Evolutionary conservation across 2,797 vertebrate genomes (phyloP).

Genomic region (Myioborus miniatus): DNA sequence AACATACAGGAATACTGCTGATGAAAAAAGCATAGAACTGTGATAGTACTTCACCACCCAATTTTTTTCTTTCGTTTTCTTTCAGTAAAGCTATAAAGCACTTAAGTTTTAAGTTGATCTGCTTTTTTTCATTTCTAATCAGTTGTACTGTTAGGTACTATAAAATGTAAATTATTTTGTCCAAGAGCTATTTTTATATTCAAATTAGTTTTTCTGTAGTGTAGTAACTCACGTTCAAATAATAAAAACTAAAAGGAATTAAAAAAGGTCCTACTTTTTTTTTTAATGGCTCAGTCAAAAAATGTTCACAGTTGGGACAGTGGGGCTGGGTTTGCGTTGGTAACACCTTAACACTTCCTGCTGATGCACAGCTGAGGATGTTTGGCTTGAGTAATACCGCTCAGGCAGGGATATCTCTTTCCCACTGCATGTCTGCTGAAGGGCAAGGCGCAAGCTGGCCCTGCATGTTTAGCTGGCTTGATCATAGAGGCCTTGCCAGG

Average conservation of each 20-base stretch:
- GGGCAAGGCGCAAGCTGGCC: neutral
- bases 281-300: neutral
- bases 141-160: neutral
- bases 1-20: neutral
- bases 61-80: neutral
- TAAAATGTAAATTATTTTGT: neutral
- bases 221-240: neutral
- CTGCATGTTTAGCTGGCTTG: neutral
- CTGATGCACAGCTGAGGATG: neutral
- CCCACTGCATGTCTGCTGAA: neutral
- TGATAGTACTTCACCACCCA: neutral
- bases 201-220: neutral
- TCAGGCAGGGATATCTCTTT: neutral
- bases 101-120: neutral
- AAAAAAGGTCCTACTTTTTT: rapidly evolving
- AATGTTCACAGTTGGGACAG: neutral
- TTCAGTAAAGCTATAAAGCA: neutral
- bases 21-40: neutral
- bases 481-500: neutral
- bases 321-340: neutral
- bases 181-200: neutral
- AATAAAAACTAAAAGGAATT: neutral
- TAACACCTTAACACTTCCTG: neutral
- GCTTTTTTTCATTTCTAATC: neutral
- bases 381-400: neutral